Base-by-base conservation (phyloP, 2,888 invertebrate genomes). In the Rhopalosiphum nymphaeae region DNA sequence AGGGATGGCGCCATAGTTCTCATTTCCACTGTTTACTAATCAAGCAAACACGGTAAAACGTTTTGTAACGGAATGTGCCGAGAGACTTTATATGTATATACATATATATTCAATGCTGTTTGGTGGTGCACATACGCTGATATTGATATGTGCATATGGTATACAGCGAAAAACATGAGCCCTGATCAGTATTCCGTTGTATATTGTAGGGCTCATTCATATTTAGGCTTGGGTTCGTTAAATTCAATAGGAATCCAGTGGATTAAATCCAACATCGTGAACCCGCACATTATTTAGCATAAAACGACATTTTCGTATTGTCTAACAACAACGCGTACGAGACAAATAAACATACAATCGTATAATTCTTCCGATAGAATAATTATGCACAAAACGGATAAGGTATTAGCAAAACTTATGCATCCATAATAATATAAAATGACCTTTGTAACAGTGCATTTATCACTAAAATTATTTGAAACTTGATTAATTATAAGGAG, bases 201-300 rank as follows among this genome's bases (percentile, higher is more conserved):
- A 78, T 78, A 78, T 21, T 36, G 78, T 78, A 21, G 36, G 21
- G 36, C 36, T 78, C 78, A 36, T 78, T 78, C 78, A 42, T 86
- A 86, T 86, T 86, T 86, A 86, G 86, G 86, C 86, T 49, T 46
- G 44, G 86, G 86, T 86, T 46, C 86, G 86, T 86, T 86, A 29
- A 49, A 86, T 86, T 86, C 86, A 29, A 86, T 46, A 44, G 46
- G 44, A 86, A 46, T 44, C 86, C 86, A 0, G 46, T 46, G 86
- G 44, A 44, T 85, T 85, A 85, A 36, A 85, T 44, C 44, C 42
- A 29, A 85, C 85, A 29, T 44, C 44, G 29, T 85, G 85, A 44
- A 85, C 85, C 85, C 44, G 11, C 44, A 85, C 13, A 85, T 78
- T 78, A 78, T 78, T 78, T 78, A 36, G 78, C 36, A 78, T 78